A percentile compares a stretch with the other conserved stretches of the same genome.
Conservation (phyloP, 2,888 invertebrate species). For the Halictus ligatus region DNA sequence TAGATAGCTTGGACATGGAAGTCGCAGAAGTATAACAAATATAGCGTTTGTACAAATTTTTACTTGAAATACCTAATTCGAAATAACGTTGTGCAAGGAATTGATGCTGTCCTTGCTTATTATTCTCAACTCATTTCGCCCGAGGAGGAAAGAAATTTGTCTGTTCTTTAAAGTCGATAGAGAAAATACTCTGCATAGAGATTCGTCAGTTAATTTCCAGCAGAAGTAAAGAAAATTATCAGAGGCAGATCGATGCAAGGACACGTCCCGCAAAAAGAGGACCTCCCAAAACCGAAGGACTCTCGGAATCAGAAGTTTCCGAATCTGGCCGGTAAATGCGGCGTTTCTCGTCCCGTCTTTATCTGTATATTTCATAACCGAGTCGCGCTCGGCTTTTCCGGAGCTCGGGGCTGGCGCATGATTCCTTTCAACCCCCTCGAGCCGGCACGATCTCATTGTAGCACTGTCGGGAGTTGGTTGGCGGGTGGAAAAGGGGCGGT, state of each 20-base stretch:
- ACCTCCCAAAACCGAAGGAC: neutral
- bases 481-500: neutral
- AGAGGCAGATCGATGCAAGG: neutral
- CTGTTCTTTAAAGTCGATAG: no score
- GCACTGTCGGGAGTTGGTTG: neutral
- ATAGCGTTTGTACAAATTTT: no score
- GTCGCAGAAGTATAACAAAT: no score
- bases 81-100: no score
- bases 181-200: no score
- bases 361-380: constrained; percentile 21
- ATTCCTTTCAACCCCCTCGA: constrained; percentile 30
- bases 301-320: neutral
- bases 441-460: constrained; percentile 34
- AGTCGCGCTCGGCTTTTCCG: constrained; percentile 21
- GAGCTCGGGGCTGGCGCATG: neutral
- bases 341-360: neutral
- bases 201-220: no score
- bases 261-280: neutral
- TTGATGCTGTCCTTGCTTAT: no score
- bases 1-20: no score
- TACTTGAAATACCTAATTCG: no score
- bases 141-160: no score
- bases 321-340: neutral
- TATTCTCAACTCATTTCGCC: no score
- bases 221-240: no score